These are phyloP conservation scores for Aulostomus chinensis DNA, from an alignment of 2,797 vertebrate species.

Conservation along the genomic window DNA sequence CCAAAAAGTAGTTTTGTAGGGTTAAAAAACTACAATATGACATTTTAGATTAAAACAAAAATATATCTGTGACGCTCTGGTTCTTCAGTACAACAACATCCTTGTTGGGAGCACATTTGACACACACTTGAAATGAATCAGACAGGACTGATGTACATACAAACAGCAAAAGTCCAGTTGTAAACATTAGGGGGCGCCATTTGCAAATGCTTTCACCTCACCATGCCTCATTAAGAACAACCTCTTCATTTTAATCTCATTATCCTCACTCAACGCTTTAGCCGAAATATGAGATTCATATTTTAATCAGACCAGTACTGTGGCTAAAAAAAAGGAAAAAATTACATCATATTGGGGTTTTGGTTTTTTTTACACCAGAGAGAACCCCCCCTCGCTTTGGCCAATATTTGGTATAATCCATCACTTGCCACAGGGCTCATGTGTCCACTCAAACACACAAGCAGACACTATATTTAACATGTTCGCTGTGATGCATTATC, in stretches of 20 bases:
- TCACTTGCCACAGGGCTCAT: conserved; percentile 43
- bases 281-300: too few species aligned
- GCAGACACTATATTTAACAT: conserved; percentile 37
- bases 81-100: conserved; percentile 22
- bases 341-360: too few species aligned
- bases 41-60: conserved; percentile 10
- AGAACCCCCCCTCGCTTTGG: conserved; percentile 26
- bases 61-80: conserved; percentile 4
- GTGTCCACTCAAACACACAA: conserved; percentile 38
- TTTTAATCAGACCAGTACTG: conserved; percentile 2
- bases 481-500: conserved; percentile 15
- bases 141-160: conserved; percentile 14
- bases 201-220: conserved; percentile 29
- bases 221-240: conserved; percentile 7
- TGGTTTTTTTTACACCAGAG: conserved; percentile 26
- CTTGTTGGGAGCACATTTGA: conserved; percentile 15
- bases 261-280: conserved; percentile 3
- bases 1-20: too few species aligned
- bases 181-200: conserved; percentile 63
- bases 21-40: too few species aligned
- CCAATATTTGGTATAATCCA: conserved; percentile 56
- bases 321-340: conserved; percentile 12
- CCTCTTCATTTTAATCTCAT: conserved; percentile 3
- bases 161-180: conserved; percentile 32
- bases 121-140: conserved; percentile 37